phyloP scores from a whole-genome alignment of 2,797 vertebrate genomes.

The Crenichthys baileyi region DNA sequence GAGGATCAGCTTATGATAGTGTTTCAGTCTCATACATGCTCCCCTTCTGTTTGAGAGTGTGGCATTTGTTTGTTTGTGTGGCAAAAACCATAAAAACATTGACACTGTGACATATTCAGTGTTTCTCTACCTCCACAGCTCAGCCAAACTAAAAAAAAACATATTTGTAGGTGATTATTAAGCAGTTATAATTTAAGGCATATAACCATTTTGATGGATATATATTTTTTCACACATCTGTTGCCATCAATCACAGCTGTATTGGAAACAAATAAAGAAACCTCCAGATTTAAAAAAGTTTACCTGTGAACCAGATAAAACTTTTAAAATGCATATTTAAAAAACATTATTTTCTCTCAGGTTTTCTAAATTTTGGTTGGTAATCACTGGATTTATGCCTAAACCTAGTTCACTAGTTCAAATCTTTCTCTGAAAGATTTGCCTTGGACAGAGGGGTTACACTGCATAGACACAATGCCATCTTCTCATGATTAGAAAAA shows the following conservation, averaged over 20 bases:
- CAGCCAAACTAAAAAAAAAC: not conserved
- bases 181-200: not conserved
- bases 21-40: slow-evolving; percentile 44
- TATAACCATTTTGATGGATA: not conserved
- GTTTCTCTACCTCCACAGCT: not conserved
- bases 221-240: not conserved
- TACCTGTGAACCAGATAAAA: not conserved
- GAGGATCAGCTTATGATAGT: slow-evolving; percentile 69
- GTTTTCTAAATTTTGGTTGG: not conserved
- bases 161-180: not conserved
- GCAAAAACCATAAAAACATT: not conserved
- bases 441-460: too few relatives aligned
- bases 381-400: not conserved
- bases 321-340: too few relatives aligned
- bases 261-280: not conserved
- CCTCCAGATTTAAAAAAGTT: not conserved
- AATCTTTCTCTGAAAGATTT: too few relatives aligned
- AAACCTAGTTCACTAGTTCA: too few relatives aligned
- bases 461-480: too few relatives aligned
- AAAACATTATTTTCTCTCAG: not conserved
- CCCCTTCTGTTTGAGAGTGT: slow-evolving; percentile 10
- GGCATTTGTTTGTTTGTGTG: not conserved
- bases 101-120: not conserved
- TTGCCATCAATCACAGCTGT: not conserved
- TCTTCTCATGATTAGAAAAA: too few relatives aligned